These are phyloP conservation scores for Frankliniella intonsa DNA, from an alignment of 2,888 invertebrate species.

Conservation along the genomic window DNA sequence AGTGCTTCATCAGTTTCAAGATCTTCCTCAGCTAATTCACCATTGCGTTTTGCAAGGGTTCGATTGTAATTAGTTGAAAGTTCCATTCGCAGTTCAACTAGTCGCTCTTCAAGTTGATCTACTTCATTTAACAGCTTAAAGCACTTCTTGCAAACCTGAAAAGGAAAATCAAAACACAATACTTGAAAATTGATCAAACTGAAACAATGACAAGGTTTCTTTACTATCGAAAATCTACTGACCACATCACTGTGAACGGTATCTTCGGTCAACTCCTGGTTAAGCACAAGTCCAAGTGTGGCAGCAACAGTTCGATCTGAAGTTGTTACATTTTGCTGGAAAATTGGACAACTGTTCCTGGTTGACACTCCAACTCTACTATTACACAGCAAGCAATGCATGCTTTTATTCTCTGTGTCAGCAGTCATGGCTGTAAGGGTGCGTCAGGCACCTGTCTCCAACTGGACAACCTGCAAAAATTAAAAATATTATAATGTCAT, in stretches of 20 bases:
- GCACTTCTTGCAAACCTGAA: slow-evolving; percentile 62
- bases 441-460: neutral
- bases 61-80: slow-evolving; percentile 52
- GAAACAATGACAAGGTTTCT: neutral
- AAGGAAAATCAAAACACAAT: neutral
- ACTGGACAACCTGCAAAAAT: neutral
- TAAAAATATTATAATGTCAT: neutral
- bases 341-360: slow-evolving; percentile 54
- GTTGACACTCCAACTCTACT: slow-evolving; percentile 52
- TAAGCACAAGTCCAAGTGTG: slow-evolving; percentile 50
- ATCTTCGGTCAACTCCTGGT: slow-evolving; percentile 51
- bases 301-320: slow-evolving; percentile 46
- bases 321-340: slow-evolving; percentile 45
- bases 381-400: slow-evolving; percentile 59
- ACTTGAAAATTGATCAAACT: neutral
- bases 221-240: slow-evolving; percentile 41
- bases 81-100: slow-evolving; percentile 52
- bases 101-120: slow-evolving; percentile 44
- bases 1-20: slow-evolving; percentile 40
- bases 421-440: slow-evolving; percentile 1
- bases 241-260: slow-evolving; percentile 47
- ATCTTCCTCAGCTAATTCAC: slow-evolving; percentile 37
- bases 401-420: slow-evolving; percentile 18
- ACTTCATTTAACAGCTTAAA: slow-evolving; percentile 57
- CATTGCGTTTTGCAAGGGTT: slow-evolving; percentile 41